Evolutionary conservation across 2,113 vertebrate genomes (phyloP).

Genomic region (Mormoops blainvillei): DNA sequence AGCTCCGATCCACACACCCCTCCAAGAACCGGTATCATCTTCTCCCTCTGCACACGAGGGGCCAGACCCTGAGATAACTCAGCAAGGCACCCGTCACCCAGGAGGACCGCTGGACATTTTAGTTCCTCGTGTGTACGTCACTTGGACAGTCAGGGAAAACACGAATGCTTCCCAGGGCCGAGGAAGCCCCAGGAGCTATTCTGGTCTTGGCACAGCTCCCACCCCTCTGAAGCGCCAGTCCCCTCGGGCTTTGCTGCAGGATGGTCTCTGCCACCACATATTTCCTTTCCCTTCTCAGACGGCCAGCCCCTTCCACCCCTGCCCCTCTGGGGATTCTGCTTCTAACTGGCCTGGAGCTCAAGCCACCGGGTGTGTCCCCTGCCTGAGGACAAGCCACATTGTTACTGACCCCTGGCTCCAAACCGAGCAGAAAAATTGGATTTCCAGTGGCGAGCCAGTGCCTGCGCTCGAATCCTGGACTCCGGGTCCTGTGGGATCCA

Average conservation of each 20-base stretch:
- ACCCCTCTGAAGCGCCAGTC: not conserved
- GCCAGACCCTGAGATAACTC: not conserved
- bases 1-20: fast-evolving
- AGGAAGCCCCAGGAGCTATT: constrained; percentile 8
- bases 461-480: not conserved
- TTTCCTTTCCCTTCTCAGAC: not conserved
- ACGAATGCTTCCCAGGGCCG: constrained; percentile 5
- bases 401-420: not conserved
- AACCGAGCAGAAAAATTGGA: not conserved
- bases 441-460: not conserved
- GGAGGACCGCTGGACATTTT: not conserved
- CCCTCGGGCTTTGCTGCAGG: not conserved
- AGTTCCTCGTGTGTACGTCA: not conserved
- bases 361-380: not conserved
- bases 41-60: not conserved
- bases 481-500: not conserved
- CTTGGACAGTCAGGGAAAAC: not conserved
- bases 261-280: not conserved
- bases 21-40: not conserved
- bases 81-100: not conserved
- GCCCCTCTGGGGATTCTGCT: not conserved
- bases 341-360: not conserved
- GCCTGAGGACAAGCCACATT: not conserved
- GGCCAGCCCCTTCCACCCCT: not conserved
- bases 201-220: not conserved